Evolutionary conservation across 2,797 vertebrate species (phyloP), one percentile per base, ranked within the genome.

Genomic region (Delichon dasypus): DNA sequence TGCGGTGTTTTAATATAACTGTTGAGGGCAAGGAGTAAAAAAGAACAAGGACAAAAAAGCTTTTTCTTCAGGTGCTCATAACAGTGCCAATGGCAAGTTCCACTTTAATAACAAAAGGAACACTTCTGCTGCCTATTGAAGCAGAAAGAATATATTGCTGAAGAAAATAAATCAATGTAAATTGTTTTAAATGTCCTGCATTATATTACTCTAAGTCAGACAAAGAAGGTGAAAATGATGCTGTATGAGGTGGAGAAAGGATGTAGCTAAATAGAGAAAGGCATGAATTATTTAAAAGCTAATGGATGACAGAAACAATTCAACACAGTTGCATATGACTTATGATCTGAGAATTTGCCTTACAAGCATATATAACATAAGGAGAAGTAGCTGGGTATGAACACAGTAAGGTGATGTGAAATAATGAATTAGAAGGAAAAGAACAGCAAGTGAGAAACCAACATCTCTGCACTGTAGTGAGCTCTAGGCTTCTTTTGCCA

Each of bases 81-180:
- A 64, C 13, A 66, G 13, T 51, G 76, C 32, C 7, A 10, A 26
- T 44, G 53, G 76, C 65, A 92, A 88, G 21, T 83, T 96, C 60
- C 92, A 34, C 40, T 90, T 94, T 93, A 82, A 81, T 55, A 93
- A 76, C 29, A 53, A 54, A 76, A 88, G 74, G 32, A 93, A 22
- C 29, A 47, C 20, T 81, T 45, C 66, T 85, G 47, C 65, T 88
- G 79, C 53, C 36, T 92, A 19, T 70, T 92, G 94, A 92, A 90
- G 73, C 89, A 95, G 85, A 91, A 92, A 64, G 48, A 91, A 92
- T 72, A 61, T 76, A 88, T 83, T 75, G 48, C 51, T 86, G 70
- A 71, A 77, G 34, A 34, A 91, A 91, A 93, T 76, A 88, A 87
- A 94, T 76, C 79, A 57, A 62, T 86, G 82, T 84, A 93, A 91